These are phyloP conservation scores for Patella ulyssiponensis DNA, from an alignment of 2,888 invertebrate genomes.

Conservation along the genomic window DNA sequence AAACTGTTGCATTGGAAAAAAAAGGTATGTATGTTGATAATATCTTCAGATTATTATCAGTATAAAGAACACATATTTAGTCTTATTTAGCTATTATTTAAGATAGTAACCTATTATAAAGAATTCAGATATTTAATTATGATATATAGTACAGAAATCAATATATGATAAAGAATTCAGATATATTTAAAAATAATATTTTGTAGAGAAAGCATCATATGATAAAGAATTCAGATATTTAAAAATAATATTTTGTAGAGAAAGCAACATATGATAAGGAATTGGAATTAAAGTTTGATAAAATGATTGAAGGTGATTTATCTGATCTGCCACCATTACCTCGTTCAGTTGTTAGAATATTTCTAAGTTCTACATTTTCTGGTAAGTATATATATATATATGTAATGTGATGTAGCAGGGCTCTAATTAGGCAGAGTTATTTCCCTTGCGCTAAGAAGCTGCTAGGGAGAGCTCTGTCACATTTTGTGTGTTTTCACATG, in stretches of 20 bases:
- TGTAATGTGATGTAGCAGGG: neutral
- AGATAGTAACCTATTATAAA: neutral
- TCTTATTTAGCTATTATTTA: too few relatives aligned
- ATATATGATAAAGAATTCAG: constrained; percentile 39
- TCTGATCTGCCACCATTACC: constrained; percentile 59
- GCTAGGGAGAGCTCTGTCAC: too few relatives aligned
- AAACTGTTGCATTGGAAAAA: too few relatives aligned
- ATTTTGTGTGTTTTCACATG: too few relatives aligned
- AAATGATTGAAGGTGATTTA: constrained; percentile 55
- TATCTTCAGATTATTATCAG: too few relatives aligned
- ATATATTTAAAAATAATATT: too few relatives aligned
- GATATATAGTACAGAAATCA: neutral
- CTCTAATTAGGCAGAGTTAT: too few relatives aligned
- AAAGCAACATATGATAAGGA: constrained; percentile 35
- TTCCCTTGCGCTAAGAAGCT: too few relatives aligned
- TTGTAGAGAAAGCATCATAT: constrained; percentile 19
- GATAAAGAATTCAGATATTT: constrained; percentile 31
- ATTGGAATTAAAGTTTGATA: constrained; percentile 49
- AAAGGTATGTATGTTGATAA: too few relatives aligned
- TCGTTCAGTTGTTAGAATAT: constrained; percentile 64
- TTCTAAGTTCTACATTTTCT: constrained; percentile 69
- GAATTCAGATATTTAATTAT: constrained; percentile 24
- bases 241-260: neutral
- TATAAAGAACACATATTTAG: too few relatives aligned
- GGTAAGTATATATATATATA: constrained; percentile 43